Conservation (phyloP, 2,113 vertebrate genomes). For the Clupea harengus region DNA sequence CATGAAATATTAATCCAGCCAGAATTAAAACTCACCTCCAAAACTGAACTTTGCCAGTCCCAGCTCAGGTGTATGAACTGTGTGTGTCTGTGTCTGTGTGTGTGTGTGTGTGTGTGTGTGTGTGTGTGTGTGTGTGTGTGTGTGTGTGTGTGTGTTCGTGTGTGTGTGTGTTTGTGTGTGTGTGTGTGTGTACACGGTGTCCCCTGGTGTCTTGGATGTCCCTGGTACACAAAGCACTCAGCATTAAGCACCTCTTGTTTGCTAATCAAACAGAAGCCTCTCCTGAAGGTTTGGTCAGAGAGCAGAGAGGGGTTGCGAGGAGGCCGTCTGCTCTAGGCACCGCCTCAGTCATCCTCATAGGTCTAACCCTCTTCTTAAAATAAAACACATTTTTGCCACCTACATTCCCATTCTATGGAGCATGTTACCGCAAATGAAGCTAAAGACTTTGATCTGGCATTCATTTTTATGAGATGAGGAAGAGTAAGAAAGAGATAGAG, state of each 20-base stretch:
- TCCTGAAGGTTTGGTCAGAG: not conserved
- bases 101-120: not conserved
- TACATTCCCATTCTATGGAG: not conserved
- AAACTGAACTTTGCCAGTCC: not conserved
- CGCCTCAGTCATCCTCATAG: not conserved
- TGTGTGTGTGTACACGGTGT: not conserved
- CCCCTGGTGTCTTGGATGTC: not conserved
- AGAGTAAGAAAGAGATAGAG: not conserved
- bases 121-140: constrained; percentile 10
- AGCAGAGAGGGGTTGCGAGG: not conserved
- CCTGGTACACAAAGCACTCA: not conserved
- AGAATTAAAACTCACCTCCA: constrained; percentile 24
- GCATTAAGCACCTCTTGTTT: not conserved
- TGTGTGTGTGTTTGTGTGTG: not conserved
- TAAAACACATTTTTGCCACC: not conserved
- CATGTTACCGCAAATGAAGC: not conserved
- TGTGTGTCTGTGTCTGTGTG: not conserved
- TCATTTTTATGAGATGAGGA: not conserved
- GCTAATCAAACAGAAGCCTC: constrained; percentile 12
- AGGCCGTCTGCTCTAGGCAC: not conserved
- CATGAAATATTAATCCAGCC: constrained; percentile 37
- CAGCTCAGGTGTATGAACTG: not conserved
- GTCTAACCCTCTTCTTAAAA: not conserved
- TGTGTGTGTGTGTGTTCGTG: not conserved
- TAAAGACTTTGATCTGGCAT: not conserved